Evolutionary conservation across 2,113 vertebrate species (phyloP).

Genomic region (Podiceps cristatus): DNA sequence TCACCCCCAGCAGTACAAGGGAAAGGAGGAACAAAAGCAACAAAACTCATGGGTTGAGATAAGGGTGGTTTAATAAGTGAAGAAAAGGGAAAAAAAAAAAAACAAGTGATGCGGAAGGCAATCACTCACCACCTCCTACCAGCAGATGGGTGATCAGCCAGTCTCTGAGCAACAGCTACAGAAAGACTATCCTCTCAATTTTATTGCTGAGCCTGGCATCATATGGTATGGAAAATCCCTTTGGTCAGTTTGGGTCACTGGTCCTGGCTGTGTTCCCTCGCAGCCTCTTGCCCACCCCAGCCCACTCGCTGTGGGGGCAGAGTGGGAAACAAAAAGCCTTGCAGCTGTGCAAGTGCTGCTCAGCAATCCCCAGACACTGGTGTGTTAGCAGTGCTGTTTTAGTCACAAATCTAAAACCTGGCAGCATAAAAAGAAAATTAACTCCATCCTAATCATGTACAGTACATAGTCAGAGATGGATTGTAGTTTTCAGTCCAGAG

Average conservation of each 20-base stretch:
- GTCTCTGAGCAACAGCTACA: neutral
- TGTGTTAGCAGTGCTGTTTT: neutral
- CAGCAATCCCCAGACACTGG: neutral
- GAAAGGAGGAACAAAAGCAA: neutral
- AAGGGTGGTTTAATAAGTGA: neutral
- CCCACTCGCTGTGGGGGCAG: fast-evolving
- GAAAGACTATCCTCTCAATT: neutral
- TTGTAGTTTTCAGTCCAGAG: neutral
- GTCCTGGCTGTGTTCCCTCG: neutral
- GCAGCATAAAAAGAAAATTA: neutral
- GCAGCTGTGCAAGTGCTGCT: neutral
- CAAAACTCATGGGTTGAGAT: neutral
- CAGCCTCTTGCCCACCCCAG: neutral
- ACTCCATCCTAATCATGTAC: neutral
- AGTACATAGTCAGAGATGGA: neutral
- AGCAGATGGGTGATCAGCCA: neutral
- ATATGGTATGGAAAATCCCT: neutral
- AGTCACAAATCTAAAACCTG: neutral
- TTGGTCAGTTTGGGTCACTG: neutral
- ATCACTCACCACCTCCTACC: neutral
- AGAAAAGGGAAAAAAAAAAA: neutral
- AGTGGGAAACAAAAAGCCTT: neutral
- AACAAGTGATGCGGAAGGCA: neutral
- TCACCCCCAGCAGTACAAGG: neutral
- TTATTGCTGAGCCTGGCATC: neutral